Evolutionary conservation across 2,113 vertebrate species (phyloP).

Genomic region (Laticauda colubrina): DNA sequence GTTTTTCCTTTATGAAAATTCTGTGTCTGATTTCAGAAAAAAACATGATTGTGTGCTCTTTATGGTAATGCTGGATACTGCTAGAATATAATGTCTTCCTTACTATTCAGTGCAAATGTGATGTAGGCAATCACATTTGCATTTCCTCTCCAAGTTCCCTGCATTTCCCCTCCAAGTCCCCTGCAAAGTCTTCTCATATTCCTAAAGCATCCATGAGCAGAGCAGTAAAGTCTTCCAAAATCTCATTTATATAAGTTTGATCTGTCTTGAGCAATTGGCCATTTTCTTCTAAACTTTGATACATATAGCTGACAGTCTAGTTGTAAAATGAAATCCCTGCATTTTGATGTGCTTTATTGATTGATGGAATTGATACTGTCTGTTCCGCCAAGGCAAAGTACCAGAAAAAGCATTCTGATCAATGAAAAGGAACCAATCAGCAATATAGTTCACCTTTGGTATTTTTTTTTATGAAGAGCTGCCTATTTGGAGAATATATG

Average conservation of each 20-base stretch:
- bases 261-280: constrained; percentile 4
- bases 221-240: accelerated
- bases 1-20: not conserved
- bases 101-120: constrained; percentile 11
- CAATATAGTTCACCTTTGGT: not conserved
- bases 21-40: constrained; percentile 2
- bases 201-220: constrained; percentile 21
- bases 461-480: not conserved
- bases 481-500: not conserved
- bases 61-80: not conserved
- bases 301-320: not conserved
- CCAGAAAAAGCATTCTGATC: constrained; percentile 12
- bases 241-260: not conserved
- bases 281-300: not conserved
- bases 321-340: constrained; percentile 17
- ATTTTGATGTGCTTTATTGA: constrained; percentile 2
- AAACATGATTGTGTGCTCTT: constrained; percentile 16
- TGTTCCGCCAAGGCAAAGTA: constrained; percentile 10
- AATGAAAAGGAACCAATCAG: constrained; percentile 6
- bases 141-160: not conserved
- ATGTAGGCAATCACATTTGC: constrained; percentile 24
- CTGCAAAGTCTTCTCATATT: not conserved
- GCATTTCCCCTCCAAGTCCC: not conserved
- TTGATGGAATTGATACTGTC: constrained; percentile 16
- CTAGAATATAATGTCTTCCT: not conserved